Conservation (phyloP, 2,113 vertebrate species). For the Tor tambroides region DNA sequence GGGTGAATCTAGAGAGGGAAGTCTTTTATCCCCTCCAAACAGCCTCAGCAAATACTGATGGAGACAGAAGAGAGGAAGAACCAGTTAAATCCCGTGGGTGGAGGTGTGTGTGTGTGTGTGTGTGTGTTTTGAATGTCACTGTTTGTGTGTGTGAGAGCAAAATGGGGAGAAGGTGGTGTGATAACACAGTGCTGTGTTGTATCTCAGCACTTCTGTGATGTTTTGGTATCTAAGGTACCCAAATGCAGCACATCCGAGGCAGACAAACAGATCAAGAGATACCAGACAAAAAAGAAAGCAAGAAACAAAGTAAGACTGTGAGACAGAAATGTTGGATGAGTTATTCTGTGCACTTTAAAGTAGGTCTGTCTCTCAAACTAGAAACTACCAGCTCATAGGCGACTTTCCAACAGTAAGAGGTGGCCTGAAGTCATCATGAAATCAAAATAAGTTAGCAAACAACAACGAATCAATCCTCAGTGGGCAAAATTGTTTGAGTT, state of each 20-base stretch:
- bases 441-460: not conserved
- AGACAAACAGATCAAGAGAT: conserved; percentile 35
- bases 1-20: conserved; percentile 59
- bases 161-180: conserved; percentile 32
- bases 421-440: not conserved
- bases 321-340: not conserved
- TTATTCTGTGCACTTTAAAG: not conserved
- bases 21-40: conserved; percentile 56
- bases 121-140: conserved; percentile 36
- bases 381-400: not conserved
- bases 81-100: conserved; percentile 35
- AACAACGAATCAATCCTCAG: not conserved
- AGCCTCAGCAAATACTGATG: conserved; percentile 54
- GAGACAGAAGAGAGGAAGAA: conserved; percentile 37
- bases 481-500: not conserved
- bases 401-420: not conserved
- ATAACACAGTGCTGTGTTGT: conserved; percentile 35
- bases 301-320: not conserved
- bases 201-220: conserved; percentile 35
- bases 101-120: conserved; percentile 41
- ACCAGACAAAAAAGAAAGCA: conserved; percentile 41
- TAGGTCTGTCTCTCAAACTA: not conserved
- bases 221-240: conserved; percentile 37
- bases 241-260: conserved; percentile 10
- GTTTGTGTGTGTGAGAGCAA: conserved; percentile 12